Percentiles rank a stretch among this genome's conserved stretches.
Evolutionary conservation across 2,113 vertebrate species (phyloP).

Genomic region (Pangasianodon hypophthalmus): DNA sequence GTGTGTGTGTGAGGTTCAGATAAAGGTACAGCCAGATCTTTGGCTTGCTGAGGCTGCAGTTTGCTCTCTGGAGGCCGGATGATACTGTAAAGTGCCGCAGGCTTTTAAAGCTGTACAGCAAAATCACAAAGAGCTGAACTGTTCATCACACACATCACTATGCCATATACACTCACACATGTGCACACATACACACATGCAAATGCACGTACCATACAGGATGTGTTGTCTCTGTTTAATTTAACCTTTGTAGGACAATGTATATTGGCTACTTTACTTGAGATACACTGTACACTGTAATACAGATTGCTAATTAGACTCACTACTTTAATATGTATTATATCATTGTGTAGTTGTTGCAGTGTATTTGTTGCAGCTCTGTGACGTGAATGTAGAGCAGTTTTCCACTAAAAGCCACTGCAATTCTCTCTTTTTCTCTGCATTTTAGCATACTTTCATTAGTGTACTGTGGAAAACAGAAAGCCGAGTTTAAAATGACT

Average conservation of each 20-base stretch:
- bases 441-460: not conserved
- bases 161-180: conserved; percentile 19
- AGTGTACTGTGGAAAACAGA: not conserved
- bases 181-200: not conserved
- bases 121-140: conserved; percentile 36
- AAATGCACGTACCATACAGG: not conserved
- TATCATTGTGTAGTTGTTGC: not conserved
- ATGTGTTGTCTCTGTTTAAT: not conserved
- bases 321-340: not conserved
- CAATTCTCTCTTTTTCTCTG: not conserved
- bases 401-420: not conserved
- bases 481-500: not conserved
- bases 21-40: conserved; percentile 25
- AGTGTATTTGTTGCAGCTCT: not conserved
- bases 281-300: not conserved
- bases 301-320: not conserved
- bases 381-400: not conserved
- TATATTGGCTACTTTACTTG: not conserved
- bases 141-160: conserved; percentile 27
- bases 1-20: conserved; percentile 24
- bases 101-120: conserved; percentile 46
- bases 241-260: not conserved
- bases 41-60: conserved; percentile 50
- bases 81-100: conserved; percentile 31
- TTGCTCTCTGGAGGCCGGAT: conserved; percentile 35